Conservation (phyloP, 1,140 invertebrate genomes). For the Danaus plexippus region DNA sequence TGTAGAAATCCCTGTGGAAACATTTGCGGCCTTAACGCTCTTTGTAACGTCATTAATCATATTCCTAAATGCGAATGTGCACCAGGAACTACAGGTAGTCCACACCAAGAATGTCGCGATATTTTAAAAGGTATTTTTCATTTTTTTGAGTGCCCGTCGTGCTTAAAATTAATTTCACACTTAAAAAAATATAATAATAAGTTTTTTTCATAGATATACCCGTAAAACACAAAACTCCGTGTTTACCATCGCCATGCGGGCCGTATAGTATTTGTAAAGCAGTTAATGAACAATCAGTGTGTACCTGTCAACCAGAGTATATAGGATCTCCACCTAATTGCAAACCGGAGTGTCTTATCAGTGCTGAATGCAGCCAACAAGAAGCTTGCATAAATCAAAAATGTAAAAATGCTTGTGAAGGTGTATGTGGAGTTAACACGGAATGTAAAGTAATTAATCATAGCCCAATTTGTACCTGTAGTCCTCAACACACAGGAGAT, state of each 20-base stretch:
- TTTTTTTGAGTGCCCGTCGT: neutral
- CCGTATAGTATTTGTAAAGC: slow-evolving; percentile 80
- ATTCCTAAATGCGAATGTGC: slow-evolving; percentile 73
- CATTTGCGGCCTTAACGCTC: slow-evolving; percentile 76
- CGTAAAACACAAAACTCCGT: slow-evolving; percentile 72
- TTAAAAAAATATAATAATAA: too few species aligned
- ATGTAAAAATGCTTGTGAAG: slow-evolving; percentile 74
- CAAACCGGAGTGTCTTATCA: slow-evolving; percentile 72
- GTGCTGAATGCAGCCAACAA: slow-evolving; percentile 65
- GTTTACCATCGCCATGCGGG: slow-evolving; percentile 84
- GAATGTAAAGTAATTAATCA: slow-evolving; percentile 73
- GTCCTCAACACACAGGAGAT: slow-evolving; percentile 72
- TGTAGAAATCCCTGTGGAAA: slow-evolving; percentile 79
- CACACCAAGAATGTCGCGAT: slow-evolving; percentile 64
- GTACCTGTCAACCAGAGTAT: slow-evolving; percentile 74
- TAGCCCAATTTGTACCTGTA: slow-evolving; percentile 72
- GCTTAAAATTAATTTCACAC: too few species aligned
- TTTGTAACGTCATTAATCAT: slow-evolving; percentile 75
- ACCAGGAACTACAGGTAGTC: slow-evolving; percentile 74
- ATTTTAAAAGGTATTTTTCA: slow-evolving; percentile 32
- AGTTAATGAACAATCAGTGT: slow-evolving; percentile 78
- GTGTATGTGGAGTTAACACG: slow-evolving; percentile 74
- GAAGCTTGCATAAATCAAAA: slow-evolving; percentile 68
- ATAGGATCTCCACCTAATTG: slow-evolving; percentile 67
- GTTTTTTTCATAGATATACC: slow-evolving; percentile 28